Base-by-base conservation (phyloP, 2,797 vertebrate species). In the Channa striata region DNA sequence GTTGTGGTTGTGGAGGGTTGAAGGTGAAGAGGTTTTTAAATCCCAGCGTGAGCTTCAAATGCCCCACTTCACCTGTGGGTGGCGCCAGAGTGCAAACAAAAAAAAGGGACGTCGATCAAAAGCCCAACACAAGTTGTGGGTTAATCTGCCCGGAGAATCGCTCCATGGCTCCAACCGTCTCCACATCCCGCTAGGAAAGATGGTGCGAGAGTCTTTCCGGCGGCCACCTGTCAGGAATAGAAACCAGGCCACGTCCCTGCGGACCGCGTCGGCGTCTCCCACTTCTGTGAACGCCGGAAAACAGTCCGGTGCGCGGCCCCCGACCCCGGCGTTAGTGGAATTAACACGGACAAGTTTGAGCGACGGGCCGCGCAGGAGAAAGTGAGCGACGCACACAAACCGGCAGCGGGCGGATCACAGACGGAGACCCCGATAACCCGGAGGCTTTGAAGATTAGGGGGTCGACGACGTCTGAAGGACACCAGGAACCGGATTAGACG, bases 71-170 rank as follows among this genome's bases (percentile, higher is more conserved):
- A 81, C 77, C 90, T 87, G 87, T 78, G 83, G 92, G 89, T 89
- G 91, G 89, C 92, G 92, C 92, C 90, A 92, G 78, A 91, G 87
- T 58, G 77, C 87, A 76, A 56, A 87, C 89, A 78, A 40, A 76
- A 56, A 87, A 90, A 78, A 40, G 30, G n/a, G 25, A 13, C 23
- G 23, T 9, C 53, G 14, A n/a, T 43, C 39, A 13, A 33, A 44
- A 20, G 21, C 8, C 6, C 52, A 36, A 59, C 53, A 56, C 57
- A 62, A 20, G 30, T 48, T 68, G 54, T 19, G 78, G 81, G 77
- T 87, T 84, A 84, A 88, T 83, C 75, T 73, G 30, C 80, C 76
- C 20, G 42, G 72, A 68, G 85, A 81, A 69, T 58, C 75, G 60
- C 52, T 82, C 56, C 50, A 53, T 59, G 74, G 80, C 65, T 83